A percentile compares a stretch with the other conserved stretches of the same genome.
These are phyloP conservation scores for Acronicta psi DNA, from an alignment of 2,888 invertebrate species.

Conservation along the genomic window DNA sequence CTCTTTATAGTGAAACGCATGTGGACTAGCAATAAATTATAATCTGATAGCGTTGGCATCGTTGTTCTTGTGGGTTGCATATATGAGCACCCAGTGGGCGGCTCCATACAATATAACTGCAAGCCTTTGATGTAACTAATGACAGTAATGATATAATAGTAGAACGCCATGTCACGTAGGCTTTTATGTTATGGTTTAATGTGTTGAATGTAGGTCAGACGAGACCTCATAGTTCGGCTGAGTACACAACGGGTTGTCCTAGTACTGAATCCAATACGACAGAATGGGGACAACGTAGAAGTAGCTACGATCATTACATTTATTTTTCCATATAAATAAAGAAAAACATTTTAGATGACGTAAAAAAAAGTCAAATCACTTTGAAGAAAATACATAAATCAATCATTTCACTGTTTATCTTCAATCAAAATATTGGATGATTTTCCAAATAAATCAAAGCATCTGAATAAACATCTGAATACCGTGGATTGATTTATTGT, in stretches of 20 bases:
- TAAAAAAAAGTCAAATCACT: constrained; percentile 9
- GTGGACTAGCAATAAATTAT: constrained; percentile 2
- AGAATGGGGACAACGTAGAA: constrained; percentile 46
- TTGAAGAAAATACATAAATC: constrained; percentile 6
- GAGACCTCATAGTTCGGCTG: constrained; percentile 47
- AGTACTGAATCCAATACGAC: constrained; percentile 32
- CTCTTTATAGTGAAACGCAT: constrained; percentile 8
- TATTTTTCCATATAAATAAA: constrained; percentile 18
- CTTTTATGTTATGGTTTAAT: constrained; percentile 69
- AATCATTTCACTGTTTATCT: constrained; percentile 2
- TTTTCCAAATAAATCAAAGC: constrained; percentile 7
- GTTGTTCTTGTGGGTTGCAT: constrained; percentile 28
- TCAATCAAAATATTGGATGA: background rate
- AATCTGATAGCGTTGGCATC: constrained; percentile 43
- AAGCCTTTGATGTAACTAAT: constrained; percentile 57
- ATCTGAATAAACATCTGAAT: constrained; percentile 2
- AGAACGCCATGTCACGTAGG: constrained; percentile 72
- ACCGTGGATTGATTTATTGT: background rate
- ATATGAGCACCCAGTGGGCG: constrained; percentile 53
- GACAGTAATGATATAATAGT: constrained; percentile 50
- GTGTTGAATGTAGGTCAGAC: constrained; percentile 70
- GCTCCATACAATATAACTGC: constrained; percentile 43
- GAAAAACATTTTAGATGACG: constrained; percentile 5
- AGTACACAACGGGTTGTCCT: constrained; percentile 30
- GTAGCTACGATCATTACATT: constrained; percentile 16